Percentiles rank a stretch among this genome's conserved stretches.
phyloP scores from a whole-genome alignment of 2,113 vertebrate genomes.

The Varanus komodoensis region DNA sequence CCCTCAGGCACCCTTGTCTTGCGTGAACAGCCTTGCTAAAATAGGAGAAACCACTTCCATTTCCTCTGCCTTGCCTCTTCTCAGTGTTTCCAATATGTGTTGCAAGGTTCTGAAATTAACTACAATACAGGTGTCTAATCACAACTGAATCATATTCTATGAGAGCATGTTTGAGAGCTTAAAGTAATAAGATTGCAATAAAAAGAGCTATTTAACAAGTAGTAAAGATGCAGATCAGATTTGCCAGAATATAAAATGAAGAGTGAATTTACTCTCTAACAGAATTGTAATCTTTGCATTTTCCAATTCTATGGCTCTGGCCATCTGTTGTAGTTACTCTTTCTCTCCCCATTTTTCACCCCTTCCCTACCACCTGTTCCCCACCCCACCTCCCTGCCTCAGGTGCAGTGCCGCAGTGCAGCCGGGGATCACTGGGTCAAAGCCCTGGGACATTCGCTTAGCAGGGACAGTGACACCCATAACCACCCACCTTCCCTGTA shows the following conservation, averaged over 20 bases:
- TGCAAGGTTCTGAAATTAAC: slow-evolving; percentile 12
- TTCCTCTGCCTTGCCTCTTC: neutral
- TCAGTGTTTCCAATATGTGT: neutral
- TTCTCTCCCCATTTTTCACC: neutral
- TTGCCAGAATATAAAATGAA: slow-evolving; percentile 21
- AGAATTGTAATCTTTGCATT: neutral
- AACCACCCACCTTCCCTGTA: too few species aligned
- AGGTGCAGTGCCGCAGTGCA: too few species aligned
- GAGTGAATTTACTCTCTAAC: neutral
- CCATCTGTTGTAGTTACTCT: slow-evolving; percentile 8
- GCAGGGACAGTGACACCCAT: too few species aligned
- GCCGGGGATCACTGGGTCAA: too few species aligned
- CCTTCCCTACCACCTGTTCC: neutral
- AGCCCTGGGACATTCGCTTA: too few species aligned
- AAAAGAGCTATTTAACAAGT: slow-evolving; percentile 18
- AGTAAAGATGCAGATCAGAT: slow-evolving; percentile 21
- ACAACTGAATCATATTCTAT: slow-evolving; percentile 26
- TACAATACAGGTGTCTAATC: slow-evolving; percentile 24
- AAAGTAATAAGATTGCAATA: slow-evolving; percentile 30
- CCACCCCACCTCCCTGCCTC: neutral
- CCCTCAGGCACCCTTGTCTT: too few species aligned
- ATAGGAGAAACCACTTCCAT: neutral
- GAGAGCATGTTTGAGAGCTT: slow-evolving; percentile 9
- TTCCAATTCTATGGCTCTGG: neutral
- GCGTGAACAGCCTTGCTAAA: too few species aligned